phyloP scores from a whole-genome alignment of 2,888 invertebrate species.

The Rhingia rostrata region DNA sequence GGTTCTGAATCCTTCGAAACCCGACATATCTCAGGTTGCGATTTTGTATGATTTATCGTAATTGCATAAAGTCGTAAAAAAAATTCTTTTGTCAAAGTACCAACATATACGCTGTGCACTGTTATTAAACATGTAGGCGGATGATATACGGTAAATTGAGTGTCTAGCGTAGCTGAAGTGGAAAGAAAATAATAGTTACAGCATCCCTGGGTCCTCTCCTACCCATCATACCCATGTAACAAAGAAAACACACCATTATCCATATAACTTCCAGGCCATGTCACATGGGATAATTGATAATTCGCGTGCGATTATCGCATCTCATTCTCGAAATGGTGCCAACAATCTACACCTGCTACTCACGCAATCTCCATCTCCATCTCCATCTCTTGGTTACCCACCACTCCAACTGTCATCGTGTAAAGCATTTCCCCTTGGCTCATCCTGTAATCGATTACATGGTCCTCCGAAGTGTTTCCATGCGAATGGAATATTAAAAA shows the following conservation, averaged over 20 bases:
- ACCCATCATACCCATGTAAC: neutral
- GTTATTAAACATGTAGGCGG: too few relatives aligned
- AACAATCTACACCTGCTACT: conserved; percentile 66
- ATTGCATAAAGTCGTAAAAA: too few relatives aligned
- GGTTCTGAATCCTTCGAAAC: too few relatives aligned
- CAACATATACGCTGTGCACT: too few relatives aligned
- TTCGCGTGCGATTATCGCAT: conserved; percentile 48
- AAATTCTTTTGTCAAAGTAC: too few relatives aligned
- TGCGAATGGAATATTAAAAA: conserved; percentile 66
- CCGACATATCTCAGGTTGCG: too few relatives aligned
- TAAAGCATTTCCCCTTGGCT: conserved; percentile 11
- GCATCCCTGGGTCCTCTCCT: neutral
- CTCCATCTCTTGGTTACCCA: conserved; percentile 18
- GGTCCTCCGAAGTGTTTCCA: conserved; percentile 39
- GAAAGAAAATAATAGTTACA: neutral
- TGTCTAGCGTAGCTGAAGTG: neutral
- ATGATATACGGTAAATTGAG: too few relatives aligned
- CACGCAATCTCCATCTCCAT: conserved; percentile 48
- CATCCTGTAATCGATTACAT: conserved; percentile 47
- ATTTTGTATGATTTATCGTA: too few relatives aligned
- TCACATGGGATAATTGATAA: conserved; percentile 56
- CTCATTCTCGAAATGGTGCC: conserved; percentile 36
- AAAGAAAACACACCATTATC: neutral
- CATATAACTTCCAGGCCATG: conserved; percentile 17
- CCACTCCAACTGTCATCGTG: conserved; percentile 47